Conservation (phyloP, 1,140 invertebrate genomes). For the Lordiphosa collinella region DNA sequence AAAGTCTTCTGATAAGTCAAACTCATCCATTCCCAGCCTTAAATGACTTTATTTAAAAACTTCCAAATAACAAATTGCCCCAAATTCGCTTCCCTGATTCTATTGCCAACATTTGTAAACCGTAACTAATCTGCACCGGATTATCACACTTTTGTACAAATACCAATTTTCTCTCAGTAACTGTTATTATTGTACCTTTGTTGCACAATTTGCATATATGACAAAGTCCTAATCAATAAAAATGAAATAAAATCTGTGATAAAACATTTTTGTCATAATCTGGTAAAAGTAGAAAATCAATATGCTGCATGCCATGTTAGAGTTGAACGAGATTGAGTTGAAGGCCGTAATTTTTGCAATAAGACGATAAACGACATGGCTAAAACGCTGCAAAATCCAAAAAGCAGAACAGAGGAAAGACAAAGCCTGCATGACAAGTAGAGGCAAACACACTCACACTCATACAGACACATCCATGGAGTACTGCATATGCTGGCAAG, state of each 20-base stretch:
- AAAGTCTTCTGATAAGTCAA: no score
- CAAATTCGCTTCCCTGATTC: no score
- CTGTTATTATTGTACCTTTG: slow-evolving; percentile 1
- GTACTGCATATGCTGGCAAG: slow-evolving; percentile 44
- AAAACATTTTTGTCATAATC: slow-evolving; percentile 46
- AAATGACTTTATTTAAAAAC: no score
- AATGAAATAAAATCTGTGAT: slow-evolving; percentile 19
- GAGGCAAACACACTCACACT: slow-evolving; percentile 11
- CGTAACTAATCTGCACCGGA: background rate
- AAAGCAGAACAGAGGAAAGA: slow-evolving; percentile 11
- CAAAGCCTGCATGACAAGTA: slow-evolving; percentile 56
- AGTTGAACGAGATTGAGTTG: slow-evolving; percentile 1
- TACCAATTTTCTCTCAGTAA: slow-evolving; percentile 3
- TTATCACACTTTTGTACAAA: background rate
- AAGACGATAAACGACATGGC: slow-evolving; percentile 23
- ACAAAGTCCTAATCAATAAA: slow-evolving; percentile 25
- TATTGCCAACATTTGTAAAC: background rate
- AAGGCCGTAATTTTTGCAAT: slow-evolving; percentile 32
- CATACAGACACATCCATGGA: background rate
- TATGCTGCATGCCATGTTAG: slow-evolving; percentile 54
- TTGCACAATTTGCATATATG: slow-evolving; percentile 9
- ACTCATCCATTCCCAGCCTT: no score
- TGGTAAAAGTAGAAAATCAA: slow-evolving; percentile 54
- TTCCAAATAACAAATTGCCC: no score
- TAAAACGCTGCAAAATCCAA: slow-evolving; percentile 19